These are phyloP conservation scores for Myodes glareolus DNA, from an alignment of 2,113 vertebrate genomes.

Conservation along the genomic window DNA sequence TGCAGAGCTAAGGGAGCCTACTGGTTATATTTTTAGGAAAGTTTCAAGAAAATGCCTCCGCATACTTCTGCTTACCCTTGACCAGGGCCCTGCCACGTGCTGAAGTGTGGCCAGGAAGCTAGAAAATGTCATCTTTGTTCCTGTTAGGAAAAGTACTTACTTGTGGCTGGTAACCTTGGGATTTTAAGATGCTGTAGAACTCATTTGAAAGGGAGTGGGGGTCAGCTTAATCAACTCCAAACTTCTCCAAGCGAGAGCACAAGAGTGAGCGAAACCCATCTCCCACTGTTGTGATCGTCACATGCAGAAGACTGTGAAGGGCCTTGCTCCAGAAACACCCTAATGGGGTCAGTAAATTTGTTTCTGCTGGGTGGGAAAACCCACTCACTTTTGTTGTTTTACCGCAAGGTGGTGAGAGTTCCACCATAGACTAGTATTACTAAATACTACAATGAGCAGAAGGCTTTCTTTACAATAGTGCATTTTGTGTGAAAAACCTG, in stretches of 20 bases:
- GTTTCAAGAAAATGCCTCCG: neutral
- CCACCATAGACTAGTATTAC: neutral
- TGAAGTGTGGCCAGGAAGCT: neutral
- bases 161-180: neutral
- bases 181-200: neutral
- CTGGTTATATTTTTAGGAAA: neutral
- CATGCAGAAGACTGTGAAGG: neutral
- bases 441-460: neutral
- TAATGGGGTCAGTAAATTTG: slow-evolving; percentile 1
- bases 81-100: neutral
- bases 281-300: neutral
- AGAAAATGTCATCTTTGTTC: neutral
- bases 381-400: slow-evolving; percentile 12
- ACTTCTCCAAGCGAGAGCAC: neutral
- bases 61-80: neutral
- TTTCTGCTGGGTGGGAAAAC: neutral
- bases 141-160: neutral
- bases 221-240: neutral
- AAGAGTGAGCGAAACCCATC: neutral
- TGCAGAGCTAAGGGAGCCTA: neutral
- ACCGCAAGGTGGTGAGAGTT: neutral
- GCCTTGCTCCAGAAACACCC: neutral
- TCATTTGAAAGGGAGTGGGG: neutral
- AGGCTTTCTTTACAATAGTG: neutral
- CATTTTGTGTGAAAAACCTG: neutral